Conservation (phyloP, 2,113 vertebrate species). For the Paradoxurus hermaphroditus region DNA sequence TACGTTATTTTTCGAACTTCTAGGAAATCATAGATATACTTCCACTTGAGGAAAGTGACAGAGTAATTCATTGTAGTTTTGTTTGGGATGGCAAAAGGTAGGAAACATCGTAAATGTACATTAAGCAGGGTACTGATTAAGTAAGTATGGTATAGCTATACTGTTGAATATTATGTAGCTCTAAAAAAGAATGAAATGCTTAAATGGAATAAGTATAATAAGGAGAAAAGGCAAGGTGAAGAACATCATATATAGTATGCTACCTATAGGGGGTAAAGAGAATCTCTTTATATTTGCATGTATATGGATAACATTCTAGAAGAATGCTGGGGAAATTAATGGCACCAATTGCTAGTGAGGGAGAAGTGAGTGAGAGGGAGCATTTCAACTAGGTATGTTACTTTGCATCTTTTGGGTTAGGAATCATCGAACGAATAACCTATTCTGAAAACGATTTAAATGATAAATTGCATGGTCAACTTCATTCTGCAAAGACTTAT, state of each 20-base stretch:
- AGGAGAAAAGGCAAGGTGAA: neutral
- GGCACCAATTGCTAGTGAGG: neutral
- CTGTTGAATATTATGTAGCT: neutral
- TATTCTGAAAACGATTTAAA: slow-evolving; percentile 8
- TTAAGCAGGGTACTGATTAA: neutral
- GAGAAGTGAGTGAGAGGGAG: neutral
- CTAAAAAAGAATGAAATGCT: neutral
- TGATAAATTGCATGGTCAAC: neutral
- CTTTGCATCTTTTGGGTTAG: neutral
- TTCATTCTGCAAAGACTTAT: slow-evolving; percentile 25
- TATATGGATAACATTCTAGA: neutral
- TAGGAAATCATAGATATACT: neutral
- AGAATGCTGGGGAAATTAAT: neutral
- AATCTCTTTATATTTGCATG: neutral
- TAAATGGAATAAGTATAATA: neutral
- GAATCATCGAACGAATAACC: neutral
- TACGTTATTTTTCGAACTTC: neutral
- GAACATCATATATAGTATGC: neutral
- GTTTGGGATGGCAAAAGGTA: neutral
- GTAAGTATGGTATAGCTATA: neutral
- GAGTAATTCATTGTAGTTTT: neutral
- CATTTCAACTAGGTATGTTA: neutral
- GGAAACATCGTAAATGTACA: neutral
- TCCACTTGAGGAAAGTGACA: neutral
- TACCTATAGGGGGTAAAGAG: neutral